A percentile compares a stretch with the other conserved stretches of the same genome.
These are phyloP conservation scores for Rhinolophus ferrumequinum DNA, from an alignment of 2,113 vertebrate species.

Conservation along the genomic window DNA sequence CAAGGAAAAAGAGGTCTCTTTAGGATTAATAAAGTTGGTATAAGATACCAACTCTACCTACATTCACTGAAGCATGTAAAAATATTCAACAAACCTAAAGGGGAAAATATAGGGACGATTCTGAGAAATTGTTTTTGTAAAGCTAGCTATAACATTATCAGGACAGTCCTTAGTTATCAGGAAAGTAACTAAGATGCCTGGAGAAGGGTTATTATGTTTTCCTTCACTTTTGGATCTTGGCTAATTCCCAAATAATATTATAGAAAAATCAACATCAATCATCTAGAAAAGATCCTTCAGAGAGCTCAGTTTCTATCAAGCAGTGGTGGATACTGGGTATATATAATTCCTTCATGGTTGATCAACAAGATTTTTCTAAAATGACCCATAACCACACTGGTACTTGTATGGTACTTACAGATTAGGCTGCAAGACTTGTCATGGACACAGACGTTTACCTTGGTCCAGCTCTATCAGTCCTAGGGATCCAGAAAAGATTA, in stretches of 20 bases:
- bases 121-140: neutral
- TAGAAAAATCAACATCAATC: neutral
- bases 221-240: neutral
- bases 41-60: neutral
- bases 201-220: neutral
- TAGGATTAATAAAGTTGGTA: neutral
- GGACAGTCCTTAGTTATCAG: too few species aligned
- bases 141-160: fast-evolving
- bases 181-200: neutral
- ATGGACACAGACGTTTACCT: neutral
- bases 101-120: neutral
- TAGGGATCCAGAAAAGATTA: neutral
- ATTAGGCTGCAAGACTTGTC: neutral
- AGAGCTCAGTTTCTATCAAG: neutral
- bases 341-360: neutral
- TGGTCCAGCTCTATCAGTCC: neutral
- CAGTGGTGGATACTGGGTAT: neutral
- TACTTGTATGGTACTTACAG: neutral
- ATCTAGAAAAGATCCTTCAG: neutral
- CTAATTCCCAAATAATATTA: conserved; percentile 28
- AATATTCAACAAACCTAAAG: neutral
- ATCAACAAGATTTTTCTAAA: neutral
- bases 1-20: neutral
- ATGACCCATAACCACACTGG: neutral
- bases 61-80: neutral